Evolutionary conservation across 2,888 invertebrate species (phyloP).

Genomic region (Isoperla grammatica): DNA sequence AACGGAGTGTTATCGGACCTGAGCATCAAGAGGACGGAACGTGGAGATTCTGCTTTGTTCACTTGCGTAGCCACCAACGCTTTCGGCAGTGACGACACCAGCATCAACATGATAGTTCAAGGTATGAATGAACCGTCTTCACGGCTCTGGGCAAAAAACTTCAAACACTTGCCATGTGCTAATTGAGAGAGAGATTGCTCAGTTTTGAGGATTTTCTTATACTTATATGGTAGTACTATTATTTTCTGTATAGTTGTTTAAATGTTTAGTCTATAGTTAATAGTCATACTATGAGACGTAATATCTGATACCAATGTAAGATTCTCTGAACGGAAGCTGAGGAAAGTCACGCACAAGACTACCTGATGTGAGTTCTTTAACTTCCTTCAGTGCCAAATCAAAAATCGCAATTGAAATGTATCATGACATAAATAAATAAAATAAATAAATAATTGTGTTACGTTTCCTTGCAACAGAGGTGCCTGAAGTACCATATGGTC

Average conservation of each 20-base stretch:
- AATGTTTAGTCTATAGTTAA: neutral
- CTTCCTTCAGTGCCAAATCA: too few relatives aligned
- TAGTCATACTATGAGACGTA: too few relatives aligned
- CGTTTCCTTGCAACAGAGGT: conserved; percentile 54
- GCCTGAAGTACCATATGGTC: conserved; percentile 82
- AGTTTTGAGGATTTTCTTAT: too few relatives aligned
- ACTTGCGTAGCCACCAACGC: conserved; percentile 91
- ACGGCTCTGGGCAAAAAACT: too few relatives aligned
- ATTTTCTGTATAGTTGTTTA: conserved; percentile 23
- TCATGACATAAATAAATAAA: too few relatives aligned
- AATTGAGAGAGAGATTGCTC: neutral
- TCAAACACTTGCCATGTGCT: neutral
- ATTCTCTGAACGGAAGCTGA: too few relatives aligned
- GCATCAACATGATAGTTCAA: conserved; percentile 92
- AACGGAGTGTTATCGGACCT: conserved; percentile 84
- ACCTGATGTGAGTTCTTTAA: too few relatives aligned
- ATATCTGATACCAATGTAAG: too few relatives aligned
- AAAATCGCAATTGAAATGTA: too few relatives aligned
- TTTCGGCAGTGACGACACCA: conserved; percentile 91
- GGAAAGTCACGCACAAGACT: too few relatives aligned
- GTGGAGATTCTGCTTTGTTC: conserved; percentile 82
- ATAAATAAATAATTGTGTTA: too few relatives aligned
- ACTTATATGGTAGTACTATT: conserved; percentile 5
- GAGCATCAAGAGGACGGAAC: conserved; percentile 83
- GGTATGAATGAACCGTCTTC: too few relatives aligned